Base-by-base conservation (phyloP, 2,797 vertebrate species). In the Caiman crocodilus region DNA sequence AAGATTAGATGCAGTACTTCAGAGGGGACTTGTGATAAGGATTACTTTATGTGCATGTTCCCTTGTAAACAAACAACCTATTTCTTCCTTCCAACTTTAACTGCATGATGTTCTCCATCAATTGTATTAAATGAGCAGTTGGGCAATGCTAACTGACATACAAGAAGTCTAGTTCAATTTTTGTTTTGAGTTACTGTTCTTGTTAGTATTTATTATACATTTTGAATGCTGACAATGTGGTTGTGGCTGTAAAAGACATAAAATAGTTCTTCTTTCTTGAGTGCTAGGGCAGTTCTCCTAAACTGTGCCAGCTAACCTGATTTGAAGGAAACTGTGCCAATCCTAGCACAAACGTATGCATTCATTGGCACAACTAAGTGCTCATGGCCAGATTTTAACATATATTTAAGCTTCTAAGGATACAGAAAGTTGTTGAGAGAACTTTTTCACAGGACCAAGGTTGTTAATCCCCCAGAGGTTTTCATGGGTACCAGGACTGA, bases 341-440 rank as follows among this genome's bases (percentile, higher is more conserved):
- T 2, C 2, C 11, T 25, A 89, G 5, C 4, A 79, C 17, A 63
- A 15, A 65, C 32, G 21, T 69, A 2, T 4, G 6, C 6, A 17
- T 8, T 11, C 73, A 80, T 57, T 15, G 26, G 2, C 63, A 6
- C 4, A 55, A 10, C 4, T 50, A 73, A 69, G 2, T 76, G 16
- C 64, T 69, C 57, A n/a, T 15, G 76, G 25, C 12, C 14, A 86
- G 59, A 4, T 9, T 75, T 55, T 73, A 55, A 30, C 57, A 78
- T 5, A 12, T 50, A 57, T 3, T 26, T 82, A 12, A 23, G 13
- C 9, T 15, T 8, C 14, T 84, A 79, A 86, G 77, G 21, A 71
- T 4, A 61, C 4, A 59, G 25, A 1, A 56, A 59, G 0, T 0
- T 18, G 3, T 28, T 64, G 42, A 14, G 1, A 2, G 23, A 8